phyloP scores from a whole-genome alignment of 2,888 invertebrate genomes.

The Nyleta sp. region DNA sequence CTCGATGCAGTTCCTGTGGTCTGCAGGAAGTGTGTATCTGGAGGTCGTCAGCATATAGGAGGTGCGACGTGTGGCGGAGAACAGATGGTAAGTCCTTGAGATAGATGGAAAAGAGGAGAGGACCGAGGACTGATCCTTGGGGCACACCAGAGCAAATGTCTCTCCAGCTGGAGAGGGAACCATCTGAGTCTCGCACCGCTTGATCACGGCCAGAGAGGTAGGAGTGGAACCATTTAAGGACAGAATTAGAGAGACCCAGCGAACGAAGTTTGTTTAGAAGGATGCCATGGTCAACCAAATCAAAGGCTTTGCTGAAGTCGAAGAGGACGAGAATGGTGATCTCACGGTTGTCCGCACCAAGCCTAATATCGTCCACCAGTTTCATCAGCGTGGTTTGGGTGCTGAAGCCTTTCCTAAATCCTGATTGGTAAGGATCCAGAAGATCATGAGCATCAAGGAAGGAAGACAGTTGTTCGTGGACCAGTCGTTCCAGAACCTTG shows the following conservation, averaged over 20 bases:
- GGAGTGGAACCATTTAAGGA: not conserved
- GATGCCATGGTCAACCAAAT: not conserved
- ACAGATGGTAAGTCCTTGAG: not conserved
- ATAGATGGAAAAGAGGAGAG: not conserved
- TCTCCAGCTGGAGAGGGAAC: not conserved
- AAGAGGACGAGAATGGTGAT: not conserved
- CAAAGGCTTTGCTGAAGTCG: slow-evolving; percentile 1
- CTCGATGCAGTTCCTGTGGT: not conserved
- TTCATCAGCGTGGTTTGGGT: not conserved
- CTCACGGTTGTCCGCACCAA: not conserved
- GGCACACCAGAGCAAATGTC: not conserved
- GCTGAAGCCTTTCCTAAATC: not conserved
- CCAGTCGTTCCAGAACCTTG: not conserved
- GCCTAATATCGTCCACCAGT: not conserved
- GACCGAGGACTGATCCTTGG: not conserved
- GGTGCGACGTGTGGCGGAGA: not conserved
- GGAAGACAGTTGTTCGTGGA: not conserved
- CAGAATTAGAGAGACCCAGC: not conserved
- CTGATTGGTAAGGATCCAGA: not conserved
- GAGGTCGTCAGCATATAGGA: not conserved
- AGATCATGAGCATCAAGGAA: not conserved
- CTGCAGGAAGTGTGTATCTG: not conserved
- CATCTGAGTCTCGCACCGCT: not conserved
- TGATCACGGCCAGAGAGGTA: not conserved
- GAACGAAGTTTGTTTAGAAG: not conserved